Conservation (phyloP, 2,797 vertebrate genomes). For the Silurus aristotelis region DNA sequence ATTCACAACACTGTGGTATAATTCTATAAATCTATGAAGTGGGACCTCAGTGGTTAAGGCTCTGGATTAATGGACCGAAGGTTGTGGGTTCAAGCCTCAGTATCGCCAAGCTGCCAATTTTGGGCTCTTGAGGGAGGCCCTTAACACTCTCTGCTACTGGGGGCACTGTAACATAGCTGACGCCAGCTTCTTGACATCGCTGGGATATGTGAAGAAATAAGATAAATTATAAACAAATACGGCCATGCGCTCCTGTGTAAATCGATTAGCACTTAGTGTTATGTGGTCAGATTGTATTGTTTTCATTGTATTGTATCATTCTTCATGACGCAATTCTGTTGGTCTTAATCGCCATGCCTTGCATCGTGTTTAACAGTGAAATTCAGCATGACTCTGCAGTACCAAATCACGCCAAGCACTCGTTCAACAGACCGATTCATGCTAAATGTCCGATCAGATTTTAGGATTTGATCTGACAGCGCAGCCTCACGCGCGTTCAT, state of each 20-base stretch:
- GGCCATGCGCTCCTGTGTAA: not conserved
- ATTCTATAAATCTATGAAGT: too few relatives aligned
- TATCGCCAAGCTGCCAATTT: too few relatives aligned
- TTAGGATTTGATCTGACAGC: not conserved
- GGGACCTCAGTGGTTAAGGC: too few relatives aligned
- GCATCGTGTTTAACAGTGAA: not conserved
- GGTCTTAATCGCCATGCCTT: not conserved
- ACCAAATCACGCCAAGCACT: not conserved
- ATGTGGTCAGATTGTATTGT: not conserved
- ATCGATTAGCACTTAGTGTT: not conserved
- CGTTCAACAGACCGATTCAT: not conserved
- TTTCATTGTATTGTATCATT: not conserved
- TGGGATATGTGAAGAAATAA: too few relatives aligned
- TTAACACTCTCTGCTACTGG: too few relatives aligned
- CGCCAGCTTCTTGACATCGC: too few relatives aligned
- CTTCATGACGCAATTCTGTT: not conserved
- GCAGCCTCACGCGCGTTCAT: not conserved
- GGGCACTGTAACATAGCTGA: too few relatives aligned
- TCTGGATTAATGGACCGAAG: too few relatives aligned
- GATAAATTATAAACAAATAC: not conserved
- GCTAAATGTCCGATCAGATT: not conserved
- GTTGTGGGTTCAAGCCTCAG: too few relatives aligned
- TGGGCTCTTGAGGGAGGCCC: too few relatives aligned
- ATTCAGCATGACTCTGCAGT: not conserved
- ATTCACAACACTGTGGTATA: not conserved